A percentile compares a stretch with the other conserved stretches of the same genome.
phyloP scores from a whole-genome alignment of 2,888 invertebrate species.

The Watsonalla binaria region DNA sequence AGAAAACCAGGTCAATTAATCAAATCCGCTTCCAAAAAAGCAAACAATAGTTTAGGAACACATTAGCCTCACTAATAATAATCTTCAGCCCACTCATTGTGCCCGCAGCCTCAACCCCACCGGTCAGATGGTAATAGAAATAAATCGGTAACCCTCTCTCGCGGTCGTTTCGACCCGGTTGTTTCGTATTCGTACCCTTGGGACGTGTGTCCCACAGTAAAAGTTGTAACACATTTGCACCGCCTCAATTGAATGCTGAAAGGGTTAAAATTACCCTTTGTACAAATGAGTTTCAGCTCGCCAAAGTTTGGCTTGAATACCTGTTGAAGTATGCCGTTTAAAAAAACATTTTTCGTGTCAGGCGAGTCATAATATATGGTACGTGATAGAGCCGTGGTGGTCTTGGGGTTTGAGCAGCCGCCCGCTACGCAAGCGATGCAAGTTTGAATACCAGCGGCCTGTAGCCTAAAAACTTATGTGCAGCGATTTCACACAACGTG shows the following conservation, averaged over 20 bases:
- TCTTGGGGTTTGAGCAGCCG: no score
- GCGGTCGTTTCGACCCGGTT: slow-evolving; percentile 25
- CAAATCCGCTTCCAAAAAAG: background rate
- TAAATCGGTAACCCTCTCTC: slow-evolving; percentile 36
- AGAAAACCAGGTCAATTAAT: slow-evolving; percentile 2
- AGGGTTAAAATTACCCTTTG: slow-evolving; percentile 27
- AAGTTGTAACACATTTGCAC: slow-evolving; percentile 30
- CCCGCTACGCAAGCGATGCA: no score
- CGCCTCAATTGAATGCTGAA: slow-evolving; percentile 42
- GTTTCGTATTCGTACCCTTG: slow-evolving; percentile 9
- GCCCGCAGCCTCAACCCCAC: slow-evolving; percentile 16
- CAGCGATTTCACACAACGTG: no score
- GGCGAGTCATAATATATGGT: no score
- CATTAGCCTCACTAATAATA: slow-evolving; percentile 9
- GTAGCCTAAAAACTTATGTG: no score
- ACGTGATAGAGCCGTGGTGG: no score
- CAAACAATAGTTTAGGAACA: slow-evolving; percentile 7
- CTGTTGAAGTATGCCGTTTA: slow-evolving; percentile 9
- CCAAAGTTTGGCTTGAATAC: slow-evolving; percentile 9
- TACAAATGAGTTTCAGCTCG: slow-evolving; percentile 10
- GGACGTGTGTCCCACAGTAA: slow-evolving; percentile 8
- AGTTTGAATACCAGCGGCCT: no score
- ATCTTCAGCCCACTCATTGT: slow-evolving; percentile 18
- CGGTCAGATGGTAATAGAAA: slow-evolving; percentile 43
- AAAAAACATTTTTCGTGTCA: background rate